These are phyloP conservation scores for Tringa solitaria DNA, from an alignment of 2,113 vertebrate genomes.

Conservation along the genomic window DNA sequence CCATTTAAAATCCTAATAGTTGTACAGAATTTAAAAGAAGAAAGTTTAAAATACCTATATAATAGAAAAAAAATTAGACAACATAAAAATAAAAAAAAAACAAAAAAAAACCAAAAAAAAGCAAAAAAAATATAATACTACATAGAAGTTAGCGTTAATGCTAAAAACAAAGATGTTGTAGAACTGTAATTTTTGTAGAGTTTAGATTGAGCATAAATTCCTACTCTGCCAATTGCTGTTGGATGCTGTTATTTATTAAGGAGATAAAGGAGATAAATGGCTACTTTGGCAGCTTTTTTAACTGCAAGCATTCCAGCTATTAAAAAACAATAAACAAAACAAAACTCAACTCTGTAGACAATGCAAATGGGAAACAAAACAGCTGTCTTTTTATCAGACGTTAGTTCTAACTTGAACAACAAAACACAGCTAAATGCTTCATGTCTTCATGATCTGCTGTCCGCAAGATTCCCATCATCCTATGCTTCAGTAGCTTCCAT, in stretches of 20 bases:
- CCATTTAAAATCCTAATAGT: constrained; percentile 86
- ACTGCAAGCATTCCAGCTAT: constrained; percentile 87
- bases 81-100: constrained; percentile 67
- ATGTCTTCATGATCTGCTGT: constrained; percentile 75
- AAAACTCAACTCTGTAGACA: constrained; percentile 68
- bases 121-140: constrained; percentile 77
- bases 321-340: constrained; percentile 44
- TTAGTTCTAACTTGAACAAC: constrained; percentile 61
- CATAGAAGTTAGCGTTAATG: constrained; percentile 88
- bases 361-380: constrained; percentile 57
- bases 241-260: constrained; percentile 77
- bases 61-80: constrained; percentile 89
- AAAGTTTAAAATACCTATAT: constrained; percentile 91
- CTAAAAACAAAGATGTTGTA: constrained; percentile 93
- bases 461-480: constrained; percentile 72
- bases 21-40: constrained; percentile 83
- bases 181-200: constrained; percentile 98
- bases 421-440: constrained; percentile 69
- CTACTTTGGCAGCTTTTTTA: constrained; percentile 87
- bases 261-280: constrained; percentile 78
- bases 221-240: constrained; percentile 83
- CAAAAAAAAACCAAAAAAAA: background rate
- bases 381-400: constrained; percentile 64
- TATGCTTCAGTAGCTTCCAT: constrained; percentile 82
- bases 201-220: constrained; percentile 94